A percentile compares a stretch with the other conserved stretches of the same genome.
Evolutionary conservation across 2,797 vertebrate species (phyloP).

Genomic region (Trichosurus vulpecula): DNA sequence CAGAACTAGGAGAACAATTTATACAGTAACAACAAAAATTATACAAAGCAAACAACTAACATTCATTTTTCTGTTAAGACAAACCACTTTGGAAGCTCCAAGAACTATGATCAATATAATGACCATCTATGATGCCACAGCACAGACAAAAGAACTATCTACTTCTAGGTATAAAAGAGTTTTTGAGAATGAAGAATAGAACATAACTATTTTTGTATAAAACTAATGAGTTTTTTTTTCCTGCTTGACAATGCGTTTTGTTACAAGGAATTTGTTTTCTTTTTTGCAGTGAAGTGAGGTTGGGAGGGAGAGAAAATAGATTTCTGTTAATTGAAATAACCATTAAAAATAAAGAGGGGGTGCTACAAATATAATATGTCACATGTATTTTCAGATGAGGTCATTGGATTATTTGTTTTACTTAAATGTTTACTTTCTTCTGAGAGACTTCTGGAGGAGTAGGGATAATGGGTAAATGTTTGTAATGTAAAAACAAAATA

Average conservation of each 20-base stretch:
- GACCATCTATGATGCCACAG: background rate
- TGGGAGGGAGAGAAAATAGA: background rate
- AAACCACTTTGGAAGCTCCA: background rate
- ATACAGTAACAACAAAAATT: background rate
- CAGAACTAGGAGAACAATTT: background rate
- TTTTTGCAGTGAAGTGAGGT: background rate
- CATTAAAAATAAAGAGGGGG: background rate
- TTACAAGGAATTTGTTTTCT: background rate
- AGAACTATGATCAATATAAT: background rate
- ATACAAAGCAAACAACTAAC: background rate
- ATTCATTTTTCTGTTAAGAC: background rate
- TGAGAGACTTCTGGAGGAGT: background rate
- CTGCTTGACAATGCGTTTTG: background rate
- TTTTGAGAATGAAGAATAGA: background rate
- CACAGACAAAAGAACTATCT: background rate
- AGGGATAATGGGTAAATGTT: background rate
- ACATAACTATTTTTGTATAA: background rate
- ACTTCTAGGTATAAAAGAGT: background rate
- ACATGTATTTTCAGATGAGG: background rate
- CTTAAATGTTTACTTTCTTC: background rate
- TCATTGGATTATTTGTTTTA: background rate
- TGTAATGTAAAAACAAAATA: background rate
- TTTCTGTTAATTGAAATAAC: background rate
- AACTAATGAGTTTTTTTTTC: background rate
- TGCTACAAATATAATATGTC: background rate